Percentiles rank a stretch among this genome's conserved stretches.
These are phyloP conservation scores for Archips crataeganus DNA, from an alignment of 2,888 invertebrate genomes.

Conservation along the genomic window DNA sequence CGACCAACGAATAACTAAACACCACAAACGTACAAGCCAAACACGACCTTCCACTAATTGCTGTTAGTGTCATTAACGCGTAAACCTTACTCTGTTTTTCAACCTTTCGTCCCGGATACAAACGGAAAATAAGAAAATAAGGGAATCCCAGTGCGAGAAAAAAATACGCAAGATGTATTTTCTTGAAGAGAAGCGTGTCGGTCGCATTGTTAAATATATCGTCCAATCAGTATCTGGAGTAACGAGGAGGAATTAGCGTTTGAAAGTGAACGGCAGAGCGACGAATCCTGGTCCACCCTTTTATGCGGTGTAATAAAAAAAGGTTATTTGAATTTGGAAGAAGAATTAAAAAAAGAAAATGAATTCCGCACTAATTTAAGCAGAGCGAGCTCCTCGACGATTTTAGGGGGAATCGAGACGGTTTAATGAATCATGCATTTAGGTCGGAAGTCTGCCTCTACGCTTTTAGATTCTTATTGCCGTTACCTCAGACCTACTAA, in stretches of 20 bases:
- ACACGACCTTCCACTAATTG: slow-evolving; percentile 77
- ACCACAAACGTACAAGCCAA: slow-evolving; percentile 69
- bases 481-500: slow-evolving; percentile 11
- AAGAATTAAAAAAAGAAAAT: slow-evolving; percentile 82
- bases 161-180: slow-evolving; percentile 81
- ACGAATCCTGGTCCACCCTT: slow-evolving; percentile 78
- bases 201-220: slow-evolving; percentile 84
- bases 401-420: slow-evolving; percentile 72
- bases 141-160: slow-evolving; percentile 73
- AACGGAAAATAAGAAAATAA: slow-evolving; percentile 77
- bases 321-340: slow-evolving; percentile 84
- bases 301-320: slow-evolving; percentile 79
- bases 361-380: slow-evolving; percentile 83
- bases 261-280: slow-evolving; percentile 68
- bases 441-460: slow-evolving; percentile 61
- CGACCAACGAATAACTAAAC: slow-evolving; percentile 72
- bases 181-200: slow-evolving; percentile 77
- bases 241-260: slow-evolving; percentile 81
- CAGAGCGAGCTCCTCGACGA: slow-evolving; percentile 75
- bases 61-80: slow-evolving; percentile 76
- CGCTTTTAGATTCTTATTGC: slow-evolving; percentile 38
- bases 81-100: slow-evolving; percentile 59
- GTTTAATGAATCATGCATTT: slow-evolving; percentile 78
- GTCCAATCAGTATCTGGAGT: slow-evolving; percentile 82
- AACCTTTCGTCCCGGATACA: slow-evolving; percentile 62